Evolutionary conservation across 2,888 invertebrate species (phyloP).

Genomic region (Cantharis flavilabris): DNA sequence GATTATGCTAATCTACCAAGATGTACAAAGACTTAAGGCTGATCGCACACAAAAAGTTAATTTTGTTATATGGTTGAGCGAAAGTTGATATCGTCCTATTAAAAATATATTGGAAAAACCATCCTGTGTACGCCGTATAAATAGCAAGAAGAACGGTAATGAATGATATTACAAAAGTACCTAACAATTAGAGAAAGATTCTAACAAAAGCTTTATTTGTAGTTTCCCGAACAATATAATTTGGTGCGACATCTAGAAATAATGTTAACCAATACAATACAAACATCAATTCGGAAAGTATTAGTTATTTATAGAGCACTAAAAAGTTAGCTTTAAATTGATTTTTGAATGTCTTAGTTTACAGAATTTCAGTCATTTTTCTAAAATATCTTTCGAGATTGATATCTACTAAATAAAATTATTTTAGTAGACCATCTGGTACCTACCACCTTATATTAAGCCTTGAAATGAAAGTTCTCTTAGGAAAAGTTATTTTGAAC

Average conservation of each 20-base stretch:
- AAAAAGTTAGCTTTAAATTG: background rate
- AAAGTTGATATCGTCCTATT: too few species aligned
- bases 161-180: background rate
- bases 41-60: too few species aligned
- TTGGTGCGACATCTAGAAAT: background rate
- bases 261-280: background rate
- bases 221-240: background rate
- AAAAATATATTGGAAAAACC: background rate
- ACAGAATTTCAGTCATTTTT: background rate
- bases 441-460: background rate
- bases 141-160: background rate
- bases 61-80: too few species aligned
- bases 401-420: background rate
- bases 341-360: background rate
- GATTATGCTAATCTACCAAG: too few species aligned
- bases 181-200: background rate
- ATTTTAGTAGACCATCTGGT: background rate
- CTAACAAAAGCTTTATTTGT: background rate
- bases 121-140: background rate
- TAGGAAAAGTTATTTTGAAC: background rate
- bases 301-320: background rate
- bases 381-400: background rate
- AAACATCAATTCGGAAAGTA: background rate
- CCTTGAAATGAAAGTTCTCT: background rate
- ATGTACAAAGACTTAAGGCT: too few species aligned